phyloP scores from a whole-genome alignment of 1,140 invertebrate genomes.

The Tetragonula clypearis region DNA sequence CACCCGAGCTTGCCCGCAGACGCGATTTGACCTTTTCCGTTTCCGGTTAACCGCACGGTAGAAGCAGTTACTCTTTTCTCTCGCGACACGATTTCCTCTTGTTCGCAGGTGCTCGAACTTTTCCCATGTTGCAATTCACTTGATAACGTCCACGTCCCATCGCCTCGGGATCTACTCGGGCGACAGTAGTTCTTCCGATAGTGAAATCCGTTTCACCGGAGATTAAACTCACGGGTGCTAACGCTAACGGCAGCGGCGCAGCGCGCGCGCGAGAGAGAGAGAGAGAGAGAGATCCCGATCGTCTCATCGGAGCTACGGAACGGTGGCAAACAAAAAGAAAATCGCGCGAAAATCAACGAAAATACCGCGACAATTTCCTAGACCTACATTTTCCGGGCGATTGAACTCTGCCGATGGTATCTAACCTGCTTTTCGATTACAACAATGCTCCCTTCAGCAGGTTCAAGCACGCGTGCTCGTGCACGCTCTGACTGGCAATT shows the following conservation, averaged over 20 bases:
- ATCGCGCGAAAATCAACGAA: neutral
- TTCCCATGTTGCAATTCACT: constrained; percentile 23
- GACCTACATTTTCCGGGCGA: constrained; percentile 23
- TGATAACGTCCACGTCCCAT: constrained; percentile 20
- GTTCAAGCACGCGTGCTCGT: constrained; percentile 33
- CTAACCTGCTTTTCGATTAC: constrained; percentile 34
- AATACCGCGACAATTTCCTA: neutral
- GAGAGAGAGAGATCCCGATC: neutral
- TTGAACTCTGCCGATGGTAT: constrained; percentile 25
- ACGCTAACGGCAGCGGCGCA: neutral
- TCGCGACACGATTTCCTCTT: constrained; percentile 56
- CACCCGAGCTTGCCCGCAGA: constrained; percentile 56
- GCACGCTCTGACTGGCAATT: constrained; percentile 42
- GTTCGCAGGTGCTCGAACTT: constrained; percentile 50
- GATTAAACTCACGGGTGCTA: neutral
- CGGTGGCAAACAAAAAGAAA: neutral
- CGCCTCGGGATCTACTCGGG: neutral
- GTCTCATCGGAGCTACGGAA: neutral
- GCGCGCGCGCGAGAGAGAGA: too few species aligned
- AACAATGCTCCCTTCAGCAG: constrained; percentile 42
- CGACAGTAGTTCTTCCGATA: neutral
- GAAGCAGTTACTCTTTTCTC: constrained; percentile 59
- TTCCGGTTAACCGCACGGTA: constrained; percentile 68
- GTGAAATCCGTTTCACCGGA: constrained; percentile 8
- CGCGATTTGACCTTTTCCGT: constrained; percentile 67